These are phyloP conservation scores for Melanotaenia parkinsoni DNA, from an alignment of 2,797 vertebrate species.

Conservation along the genomic window DNA sequence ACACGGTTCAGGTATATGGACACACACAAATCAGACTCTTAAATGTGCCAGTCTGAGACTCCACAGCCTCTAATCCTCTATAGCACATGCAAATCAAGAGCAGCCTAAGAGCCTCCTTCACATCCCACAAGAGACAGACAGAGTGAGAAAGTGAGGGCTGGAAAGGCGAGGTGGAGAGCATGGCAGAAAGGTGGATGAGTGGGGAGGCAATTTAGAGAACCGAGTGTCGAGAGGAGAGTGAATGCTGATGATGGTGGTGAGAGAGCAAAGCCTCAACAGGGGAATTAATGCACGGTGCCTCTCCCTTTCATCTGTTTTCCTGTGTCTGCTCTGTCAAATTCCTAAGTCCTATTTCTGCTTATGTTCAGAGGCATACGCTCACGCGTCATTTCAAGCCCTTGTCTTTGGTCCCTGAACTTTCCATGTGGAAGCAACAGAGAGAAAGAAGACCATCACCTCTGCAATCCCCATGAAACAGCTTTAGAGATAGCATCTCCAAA, in stretches of 20 bases:
- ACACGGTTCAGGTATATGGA: conserved; percentile 50
- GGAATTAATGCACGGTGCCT: conserved; percentile 67
- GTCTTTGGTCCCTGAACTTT: conserved; percentile 62
- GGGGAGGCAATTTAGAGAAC: conserved; percentile 79
- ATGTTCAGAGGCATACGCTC: conserved; percentile 62
- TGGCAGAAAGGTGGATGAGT: conserved; percentile 75
- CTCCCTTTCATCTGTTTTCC: conserved; percentile 74
- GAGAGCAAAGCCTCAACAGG: conserved; percentile 67
- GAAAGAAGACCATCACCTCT: conserved; percentile 45
- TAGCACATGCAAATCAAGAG: conserved; percentile 80
- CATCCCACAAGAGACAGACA: conserved; percentile 70
- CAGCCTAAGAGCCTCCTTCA: conserved; percentile 76
- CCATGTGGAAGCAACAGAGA: conserved; percentile 33
- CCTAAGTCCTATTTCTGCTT: conserved; percentile 61
- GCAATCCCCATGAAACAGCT: conserved; percentile 46
- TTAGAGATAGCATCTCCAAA: conserved; percentile 66
- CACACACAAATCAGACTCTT: conserved; percentile 66
- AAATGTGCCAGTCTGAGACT: conserved; percentile 73
- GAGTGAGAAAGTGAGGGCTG: conserved; percentile 67
- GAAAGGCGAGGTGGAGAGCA: conserved; percentile 69
- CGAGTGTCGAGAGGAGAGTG: conserved; percentile 68
- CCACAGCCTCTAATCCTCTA: conserved; percentile 75
- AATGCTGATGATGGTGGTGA: conserved; percentile 67
- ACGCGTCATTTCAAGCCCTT: conserved; percentile 63
- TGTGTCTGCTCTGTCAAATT: conserved; percentile 65